A percentile compares a stretch with the other conserved stretches of the same genome.
Evolutionary conservation across 2,797 vertebrate species (phyloP).

Genomic region (Pseudocheirus occidentalis): DNA sequence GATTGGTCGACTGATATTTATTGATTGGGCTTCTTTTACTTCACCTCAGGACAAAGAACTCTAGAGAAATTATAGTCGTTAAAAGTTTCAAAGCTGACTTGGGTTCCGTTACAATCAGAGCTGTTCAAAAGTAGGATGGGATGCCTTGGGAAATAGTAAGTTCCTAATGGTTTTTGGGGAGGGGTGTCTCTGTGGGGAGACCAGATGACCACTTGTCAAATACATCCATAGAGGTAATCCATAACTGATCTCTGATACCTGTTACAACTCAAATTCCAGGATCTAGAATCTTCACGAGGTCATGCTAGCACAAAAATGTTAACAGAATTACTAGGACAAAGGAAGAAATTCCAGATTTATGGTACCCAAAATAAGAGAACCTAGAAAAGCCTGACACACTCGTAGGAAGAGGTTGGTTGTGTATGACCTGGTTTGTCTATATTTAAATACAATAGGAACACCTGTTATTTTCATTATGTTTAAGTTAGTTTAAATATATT

Average conservation of each 20-base stretch:
- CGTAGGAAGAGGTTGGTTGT: not conserved
- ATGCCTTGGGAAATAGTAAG: not conserved
- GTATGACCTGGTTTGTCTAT: not conserved
- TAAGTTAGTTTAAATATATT: conserved; percentile 56
- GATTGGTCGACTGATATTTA: not conserved
- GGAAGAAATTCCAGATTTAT: conserved; percentile 38
- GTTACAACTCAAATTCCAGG: not conserved
- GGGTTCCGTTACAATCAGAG: not conserved
- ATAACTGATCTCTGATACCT: not conserved
- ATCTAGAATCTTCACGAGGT: conserved; percentile 29
- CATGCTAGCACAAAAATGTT: conserved; percentile 27
- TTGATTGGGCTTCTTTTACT: not conserved
- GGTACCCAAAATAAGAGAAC: conserved; percentile 21
- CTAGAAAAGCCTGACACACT: conserved; percentile 12
- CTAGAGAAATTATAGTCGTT: not conserved
- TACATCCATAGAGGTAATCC: not conserved
- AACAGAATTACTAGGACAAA: conserved; percentile 29
- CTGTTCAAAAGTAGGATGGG: not conserved
- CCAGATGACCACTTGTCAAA: not conserved
- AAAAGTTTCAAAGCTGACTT: not conserved
- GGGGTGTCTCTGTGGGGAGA: not conserved
- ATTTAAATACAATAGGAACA: conserved; percentile 23
- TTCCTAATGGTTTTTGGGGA: not conserved
- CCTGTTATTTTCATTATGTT: conserved; percentile 34
- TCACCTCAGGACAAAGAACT: not conserved